Evolutionary conservation across 2,113 vertebrate species (phyloP), one percentile per base, ranked within the genome.

Genomic region (Tetrax tetrax): DNA sequence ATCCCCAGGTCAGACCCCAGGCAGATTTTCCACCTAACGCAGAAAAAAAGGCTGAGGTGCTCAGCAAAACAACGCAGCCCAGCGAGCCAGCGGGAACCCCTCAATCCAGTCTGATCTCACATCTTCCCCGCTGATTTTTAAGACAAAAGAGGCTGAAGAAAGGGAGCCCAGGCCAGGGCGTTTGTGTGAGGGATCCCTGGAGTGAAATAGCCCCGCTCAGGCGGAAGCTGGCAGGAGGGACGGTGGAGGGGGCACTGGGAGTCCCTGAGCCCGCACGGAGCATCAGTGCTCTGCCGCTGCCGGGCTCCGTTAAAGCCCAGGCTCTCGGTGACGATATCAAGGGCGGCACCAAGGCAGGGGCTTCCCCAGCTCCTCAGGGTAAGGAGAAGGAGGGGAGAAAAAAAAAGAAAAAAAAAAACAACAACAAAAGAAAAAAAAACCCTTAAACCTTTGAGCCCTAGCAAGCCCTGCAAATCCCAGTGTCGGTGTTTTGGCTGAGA

Each of bases 271-370:
- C 45, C 27, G 41, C 63, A 7, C 18, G 12, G 48, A 68, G 48
- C 41, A 1, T 24, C 69, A 51, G 35, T 56, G 12, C 61, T 47
- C 56, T 23, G 54, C 83, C 24, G 64, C 87, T 31, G 56, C 60
- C 15, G 5, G 4, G 13, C 50, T 6, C 2, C 2, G 23, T 5
- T 18, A 6, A 8, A 59, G 50, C 7, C 1, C 57, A 12, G 53
- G 1, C 51, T 29, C 64, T 8, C 3, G 35, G 47, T 35, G 78
- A 48, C 2, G 7, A 3, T 5, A 10, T 0, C 1, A 10, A 69
- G 29, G 53, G 48, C 0, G 2, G 60, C 63, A 33, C 11, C 0
- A 0, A 22, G n/a, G 53, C 69, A 6, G 10, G 41, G 13, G 14
- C 77, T 75, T 48, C 63, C 45, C 48, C 61, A 53, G 48, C 35